phyloP scores from a whole-genome alignment of 2,888 invertebrate genomes.

The Phoronis australis region DNA sequence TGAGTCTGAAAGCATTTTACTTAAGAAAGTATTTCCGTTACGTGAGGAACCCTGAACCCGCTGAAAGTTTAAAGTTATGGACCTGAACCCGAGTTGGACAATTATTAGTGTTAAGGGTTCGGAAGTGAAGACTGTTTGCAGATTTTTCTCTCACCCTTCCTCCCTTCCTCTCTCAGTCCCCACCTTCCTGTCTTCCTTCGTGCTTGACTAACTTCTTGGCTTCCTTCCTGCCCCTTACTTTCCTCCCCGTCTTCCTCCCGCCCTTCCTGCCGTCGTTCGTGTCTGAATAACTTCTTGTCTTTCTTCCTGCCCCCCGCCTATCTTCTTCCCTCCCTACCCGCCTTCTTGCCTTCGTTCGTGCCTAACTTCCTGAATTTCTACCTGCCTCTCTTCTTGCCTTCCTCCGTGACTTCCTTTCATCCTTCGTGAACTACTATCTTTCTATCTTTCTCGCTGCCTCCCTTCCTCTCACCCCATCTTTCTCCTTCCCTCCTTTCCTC shows the following conservation, averaged over 20 bases:
- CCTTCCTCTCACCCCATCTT: neutral
- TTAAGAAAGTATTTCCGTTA: too few relatives aligned
- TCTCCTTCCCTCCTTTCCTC: conserved; percentile 4
- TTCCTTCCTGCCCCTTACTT: neutral
- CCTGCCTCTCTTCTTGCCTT: neutral
- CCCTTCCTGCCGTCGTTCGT: neutral
- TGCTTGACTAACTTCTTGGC: too few relatives aligned
- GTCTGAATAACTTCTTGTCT: neutral
- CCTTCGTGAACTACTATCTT: neutral
- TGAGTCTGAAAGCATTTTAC: too few relatives aligned
- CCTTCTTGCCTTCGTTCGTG: neutral
- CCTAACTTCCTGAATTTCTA: neutral
- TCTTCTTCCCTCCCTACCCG: neutral
- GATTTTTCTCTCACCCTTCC: neutral
- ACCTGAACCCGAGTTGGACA: too few relatives aligned
- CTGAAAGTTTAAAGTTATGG: too few relatives aligned
- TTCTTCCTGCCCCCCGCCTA: neutral
- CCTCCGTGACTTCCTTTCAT: too few relatives aligned
- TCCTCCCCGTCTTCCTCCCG: neutral
- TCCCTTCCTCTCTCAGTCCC: neutral
- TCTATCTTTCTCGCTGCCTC: neutral
- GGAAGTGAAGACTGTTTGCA: too few relatives aligned
- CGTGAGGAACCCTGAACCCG: too few relatives aligned
- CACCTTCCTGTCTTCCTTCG: too few relatives aligned
- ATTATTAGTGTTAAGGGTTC: too few relatives aligned